Evolutionary conservation across 2,888 invertebrate species (phyloP).

Genomic region (Apotomis turbidana): DNA sequence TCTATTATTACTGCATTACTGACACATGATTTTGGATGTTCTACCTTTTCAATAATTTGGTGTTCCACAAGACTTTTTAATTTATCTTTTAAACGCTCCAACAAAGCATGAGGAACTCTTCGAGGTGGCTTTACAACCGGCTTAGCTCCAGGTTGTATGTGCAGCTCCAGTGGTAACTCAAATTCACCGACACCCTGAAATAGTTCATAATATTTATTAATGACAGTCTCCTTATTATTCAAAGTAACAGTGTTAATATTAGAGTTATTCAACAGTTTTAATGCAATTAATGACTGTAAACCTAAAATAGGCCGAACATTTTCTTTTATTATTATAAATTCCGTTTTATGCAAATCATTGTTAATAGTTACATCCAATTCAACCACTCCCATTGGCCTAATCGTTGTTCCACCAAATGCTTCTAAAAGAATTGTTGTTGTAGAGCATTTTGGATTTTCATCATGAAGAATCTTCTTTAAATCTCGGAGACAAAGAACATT

Average conservation of each 20-base stretch:
- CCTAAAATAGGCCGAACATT: too few species aligned
- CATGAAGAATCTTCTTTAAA: constrained; percentile 2
- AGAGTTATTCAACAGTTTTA: too few species aligned
- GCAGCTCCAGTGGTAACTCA: constrained; percentile 38
- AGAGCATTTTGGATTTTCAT: background rate
- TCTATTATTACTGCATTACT: too few species aligned
- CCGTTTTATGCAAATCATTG: too few species aligned
- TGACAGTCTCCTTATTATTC: background rate
- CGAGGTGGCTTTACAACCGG: constrained; percentile 35
- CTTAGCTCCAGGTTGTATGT: constrained; percentile 22
- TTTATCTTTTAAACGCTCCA: background rate
- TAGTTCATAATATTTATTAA: constrained; percentile 10
- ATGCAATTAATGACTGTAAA: too few species aligned
- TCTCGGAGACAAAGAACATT: background rate
- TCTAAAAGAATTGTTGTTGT: too few species aligned
- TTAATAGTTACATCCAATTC: too few species aligned
- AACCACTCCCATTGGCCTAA: too few species aligned
- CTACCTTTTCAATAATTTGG: constrained; percentile 33
- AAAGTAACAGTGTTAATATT: too few species aligned
- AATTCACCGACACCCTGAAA: constrained; percentile 41
- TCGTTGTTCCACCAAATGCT: too few species aligned
- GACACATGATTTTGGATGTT: constrained; percentile 34
- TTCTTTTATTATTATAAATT: too few species aligned
- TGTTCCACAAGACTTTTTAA: background rate
- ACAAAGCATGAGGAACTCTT: constrained; percentile 7